Evolutionary conservation across 2,888 invertebrate genomes (phyloP).

Genomic region (Cremastinae sp.): DNA sequence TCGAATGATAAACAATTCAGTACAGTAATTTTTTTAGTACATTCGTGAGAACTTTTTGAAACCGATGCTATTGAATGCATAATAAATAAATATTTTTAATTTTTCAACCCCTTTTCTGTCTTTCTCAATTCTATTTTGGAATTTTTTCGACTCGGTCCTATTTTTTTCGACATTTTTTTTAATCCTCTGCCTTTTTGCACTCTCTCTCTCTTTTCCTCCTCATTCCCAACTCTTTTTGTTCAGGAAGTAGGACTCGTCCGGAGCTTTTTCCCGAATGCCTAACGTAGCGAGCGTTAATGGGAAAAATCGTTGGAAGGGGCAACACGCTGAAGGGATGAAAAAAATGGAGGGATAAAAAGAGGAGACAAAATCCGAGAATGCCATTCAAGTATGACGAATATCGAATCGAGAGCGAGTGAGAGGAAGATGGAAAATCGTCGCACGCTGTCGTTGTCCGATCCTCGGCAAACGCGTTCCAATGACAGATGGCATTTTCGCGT

Average conservation of each 20-base stretch:
- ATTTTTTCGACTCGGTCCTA: too few relatives aligned
- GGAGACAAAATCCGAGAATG: slow-evolving; percentile 3
- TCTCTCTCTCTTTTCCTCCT: slow-evolving; percentile 32
- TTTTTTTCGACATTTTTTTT: too few relatives aligned
- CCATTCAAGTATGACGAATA: slow-evolving; percentile 41
- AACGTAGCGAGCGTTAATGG: slow-evolving; percentile 5
- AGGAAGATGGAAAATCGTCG: slow-evolving; percentile 38
- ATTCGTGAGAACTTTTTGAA: too few relatives aligned
- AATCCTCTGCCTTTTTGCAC: too few relatives aligned
- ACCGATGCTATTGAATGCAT: too few relatives aligned
- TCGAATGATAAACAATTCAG: too few relatives aligned
- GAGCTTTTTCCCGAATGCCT: slow-evolving; percentile 1
- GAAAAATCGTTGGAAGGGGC: not conserved
- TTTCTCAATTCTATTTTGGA: too few relatives aligned
- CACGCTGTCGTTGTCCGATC: slow-evolving; percentile 47
- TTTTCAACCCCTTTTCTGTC: too few relatives aligned
- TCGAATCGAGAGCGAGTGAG: slow-evolving; percentile 50
- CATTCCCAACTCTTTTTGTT: slow-evolving; percentile 42
- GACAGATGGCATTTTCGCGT: slow-evolving; percentile 78
- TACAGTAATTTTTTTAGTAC: too few relatives aligned
- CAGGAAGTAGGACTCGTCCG: too few relatives aligned
- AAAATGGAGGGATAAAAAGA: slow-evolving; percentile 55
- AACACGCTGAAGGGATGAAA: slow-evolving; percentile 57
- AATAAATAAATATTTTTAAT: too few relatives aligned
- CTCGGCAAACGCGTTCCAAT: slow-evolving; percentile 71